Percentiles rank a stretch among this genome's conserved stretches.
These are phyloP conservation scores for Holacanthella duospinosa DNA, from an alignment of 2,888 invertebrate species.

Conservation along the genomic window DNA sequence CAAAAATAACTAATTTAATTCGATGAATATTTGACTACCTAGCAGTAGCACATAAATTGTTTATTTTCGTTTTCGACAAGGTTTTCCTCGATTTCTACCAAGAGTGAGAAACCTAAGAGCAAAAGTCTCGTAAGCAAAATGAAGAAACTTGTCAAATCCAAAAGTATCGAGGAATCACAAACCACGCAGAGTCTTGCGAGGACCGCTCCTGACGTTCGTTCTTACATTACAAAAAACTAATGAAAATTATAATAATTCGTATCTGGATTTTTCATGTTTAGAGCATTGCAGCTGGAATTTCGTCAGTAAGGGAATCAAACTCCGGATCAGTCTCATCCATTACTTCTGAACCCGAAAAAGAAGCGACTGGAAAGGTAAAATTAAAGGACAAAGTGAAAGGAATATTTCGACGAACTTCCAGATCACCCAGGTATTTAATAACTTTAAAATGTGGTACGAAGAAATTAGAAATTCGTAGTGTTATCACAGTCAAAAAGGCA, in stretches of 20 bases:
- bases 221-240: too few relatives aligned
- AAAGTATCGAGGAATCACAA: constrained; percentile 60
- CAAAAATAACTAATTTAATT: background rate
- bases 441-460: background rate
- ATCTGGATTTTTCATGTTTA: too few relatives aligned
- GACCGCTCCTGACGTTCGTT: background rate
- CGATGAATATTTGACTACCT: constrained; percentile 16
- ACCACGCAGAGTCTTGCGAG: constrained; percentile 20
- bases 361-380: constrained; percentile 55
- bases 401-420: constrained; percentile 63
- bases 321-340: constrained; percentile 63
- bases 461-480: background rate
- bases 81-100: constrained; percentile 70
- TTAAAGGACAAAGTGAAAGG: constrained; percentile 68
- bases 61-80: too few relatives aligned
- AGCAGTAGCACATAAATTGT: too few relatives aligned
- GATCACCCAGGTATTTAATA: constrained; percentile 55
- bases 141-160: constrained; percentile 67
- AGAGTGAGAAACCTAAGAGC: constrained; percentile 75
- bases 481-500: too few relatives aligned
- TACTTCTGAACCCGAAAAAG: constrained; percentile 42
- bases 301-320: constrained; percentile 47
- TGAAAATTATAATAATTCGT: too few relatives aligned
- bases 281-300: constrained; percentile 19
- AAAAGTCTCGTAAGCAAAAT: constrained; percentile 71